Base-by-base conservation (phyloP, 2,888 invertebrate genomes). In the Leucozona laternaria region DNA sequence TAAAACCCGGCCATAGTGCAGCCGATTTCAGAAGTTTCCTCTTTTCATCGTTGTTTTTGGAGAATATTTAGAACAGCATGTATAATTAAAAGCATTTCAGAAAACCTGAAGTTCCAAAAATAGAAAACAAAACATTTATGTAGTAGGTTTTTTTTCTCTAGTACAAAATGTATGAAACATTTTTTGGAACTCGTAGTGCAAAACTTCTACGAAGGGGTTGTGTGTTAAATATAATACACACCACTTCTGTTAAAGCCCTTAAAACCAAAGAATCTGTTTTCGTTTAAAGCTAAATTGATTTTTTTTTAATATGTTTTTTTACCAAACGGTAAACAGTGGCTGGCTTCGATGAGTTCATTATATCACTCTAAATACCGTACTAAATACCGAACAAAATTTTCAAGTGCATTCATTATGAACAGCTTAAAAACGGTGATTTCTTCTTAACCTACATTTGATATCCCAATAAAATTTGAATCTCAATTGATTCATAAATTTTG, bases 401-500 rank as follows among this genome's bases (percentile, higher is more conserved):
- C 45, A 50, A 64, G 17, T 50, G 40, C 40, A 60, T 55, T 40
- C 43, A 53, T n/a, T 53, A 53, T 68, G 37, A 78, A 78, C 78
- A 78, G 78, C 78, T 78, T 37, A 58, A 58, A 60, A 70, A 68
- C 53, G 53, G 78, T 78, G 78, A 78, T 78, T 71, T 60, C 48
- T 70, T 43, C 40, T 11, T 53, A 15, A 13, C n/a, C 40, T 20
- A 60, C n/a, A 66, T 58, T 68, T 57, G 15, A 28, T 58, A 25
- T 57, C 37, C n/a, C 31, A 53, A 55, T 40, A 15, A 17, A 64
- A 60, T 48, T 34, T n/a, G 55, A 83, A 83, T 68, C 73, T 68
- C 60, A 50, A 20, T 11, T 43, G 50, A 72, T 66, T 58, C 72
- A 20, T 13, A 11, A 17, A 55, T 53, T 53, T 28, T 20, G 31